Evolutionary conservation across 2,113 vertebrate species (phyloP), one percentile per base, ranked within the genome.

Genomic region (Stigmatopora nigra): DNA sequence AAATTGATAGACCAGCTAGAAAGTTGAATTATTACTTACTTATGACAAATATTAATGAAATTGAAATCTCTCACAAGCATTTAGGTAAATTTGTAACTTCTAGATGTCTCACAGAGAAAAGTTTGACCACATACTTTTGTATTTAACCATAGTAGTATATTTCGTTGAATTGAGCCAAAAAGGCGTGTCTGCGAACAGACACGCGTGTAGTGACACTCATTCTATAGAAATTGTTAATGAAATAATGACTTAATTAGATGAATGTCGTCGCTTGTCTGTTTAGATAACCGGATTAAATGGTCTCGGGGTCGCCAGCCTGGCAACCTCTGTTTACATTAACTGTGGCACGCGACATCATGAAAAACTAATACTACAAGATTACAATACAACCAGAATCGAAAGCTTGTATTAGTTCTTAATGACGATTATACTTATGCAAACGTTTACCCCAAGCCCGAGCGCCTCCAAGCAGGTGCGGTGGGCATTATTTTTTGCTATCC

Each of bases 171-270:
- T 48, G 5, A 41, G 8, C 38, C 6, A 41, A 41, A 41, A 41
- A 5, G 38, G 6, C 9, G 4, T 41, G 38, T 46, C 45, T 13
- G 11, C 3, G 11, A 46, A 12, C 45, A 16, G 7, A 11, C 11
- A 20, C 19, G 5, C 3, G 25, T 31, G 25, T 12, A 53, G 51
- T 53, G 10, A 22, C 51, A 52, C 6, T 52, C 11, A 3, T 3
- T 52, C 19, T 53, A 53, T 12, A 19, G 1, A 79, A 65, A 67
- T 69, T 68, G 38, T 63, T 73, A 75, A 83, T 80, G 79, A 41
- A 53, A 53, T 60, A 41, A 59, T 10, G 17, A 19, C 17, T 44
- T 60, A 11, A 60, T 41, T 19, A n/a, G 35, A 41, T 19, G 17
- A 60, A 19, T 7, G 22, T 31, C 0, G 13, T 56, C 14, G 13